Evolutionary conservation across 2,888 invertebrate species (phyloP), one percentile per base, ranked within the genome.

Genomic region (Alentia gelatinosa): DNA sequence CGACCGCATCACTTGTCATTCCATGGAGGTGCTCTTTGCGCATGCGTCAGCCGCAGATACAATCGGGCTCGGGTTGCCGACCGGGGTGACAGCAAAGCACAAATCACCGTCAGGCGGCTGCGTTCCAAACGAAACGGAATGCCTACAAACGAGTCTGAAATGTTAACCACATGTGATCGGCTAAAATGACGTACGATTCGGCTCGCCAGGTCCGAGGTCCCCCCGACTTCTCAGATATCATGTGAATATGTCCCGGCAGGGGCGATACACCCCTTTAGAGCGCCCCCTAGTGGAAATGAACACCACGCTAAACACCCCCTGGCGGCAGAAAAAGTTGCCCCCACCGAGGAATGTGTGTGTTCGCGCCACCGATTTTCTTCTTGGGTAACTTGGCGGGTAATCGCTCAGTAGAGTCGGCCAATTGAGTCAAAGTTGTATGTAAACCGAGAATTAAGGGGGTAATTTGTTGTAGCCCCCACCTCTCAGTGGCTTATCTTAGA

Each of bases 71-170:
- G 68, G 26, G 68, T 68, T 68, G 30, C 33, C 68, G n/a, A 12
- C 68, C 4, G 68, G 68, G 68, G 1, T 30, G 68, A 30, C 68
- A 1, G 30, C 68, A 68, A 9, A 68, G 68, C 68, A 68, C 68
- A 68, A 68, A 68, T 68, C 68, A 68, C 33, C 30, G 33, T 30
- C 3, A 19, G 9, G 19, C 47, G 9, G 47, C 30, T 26, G 68
- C 68, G 68, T 68, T 68, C 68, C 68, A 68, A 68, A 68, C 68
- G 68, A 68, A 68, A 68, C 68, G 68, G 68, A 68, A 68, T 68
- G 68, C 68, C 68, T 68, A 68, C 68, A 68, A 68, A 68, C 68
- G 68, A 68, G 30, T 26, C 68, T 30, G 33, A 68, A 68, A 68
- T 68, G 68, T 68, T 68, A 68, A 68, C n/a, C 68, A 68, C 68